phyloP scores from a whole-genome alignment of 2,888 invertebrate genomes.

The Nipponacmea schrenckii region DNA sequence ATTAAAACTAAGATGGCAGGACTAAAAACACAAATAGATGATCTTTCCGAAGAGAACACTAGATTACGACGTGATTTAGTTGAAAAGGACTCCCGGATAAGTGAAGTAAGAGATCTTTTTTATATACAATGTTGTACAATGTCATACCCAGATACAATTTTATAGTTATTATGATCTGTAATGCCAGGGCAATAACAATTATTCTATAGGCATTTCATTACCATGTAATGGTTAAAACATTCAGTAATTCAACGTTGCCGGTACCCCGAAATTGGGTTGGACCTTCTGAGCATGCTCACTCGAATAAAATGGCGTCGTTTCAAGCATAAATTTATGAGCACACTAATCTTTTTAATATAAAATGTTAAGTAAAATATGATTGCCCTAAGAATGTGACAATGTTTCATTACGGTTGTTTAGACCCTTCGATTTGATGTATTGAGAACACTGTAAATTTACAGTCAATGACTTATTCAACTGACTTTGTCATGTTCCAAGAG shows the following conservation, averaged over 20 bases:
- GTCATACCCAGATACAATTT: background rate
- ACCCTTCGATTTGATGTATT: too few relatives aligned
- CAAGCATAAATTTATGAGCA: background rate
- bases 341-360: too few relatives aligned
- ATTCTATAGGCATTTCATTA: too few relatives aligned
- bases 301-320: background rate
- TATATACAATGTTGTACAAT: slow-evolving; percentile 16
- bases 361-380: too few relatives aligned
- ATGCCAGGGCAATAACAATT: too few relatives aligned
- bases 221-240: too few relatives aligned
- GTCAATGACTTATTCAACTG: too few relatives aligned
- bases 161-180: too few relatives aligned
- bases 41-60: background rate
- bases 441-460: too few relatives aligned
- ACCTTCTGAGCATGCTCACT: slow-evolving; percentile 7
- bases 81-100: slow-evolving; percentile 11
- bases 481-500: too few relatives aligned
- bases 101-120: slow-evolving; percentile 28
- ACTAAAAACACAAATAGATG: background rate
- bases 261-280: background rate
- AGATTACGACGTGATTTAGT: background rate
- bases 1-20: slow-evolving; percentile 5
- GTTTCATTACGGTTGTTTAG: too few relatives aligned
- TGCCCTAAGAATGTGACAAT: too few relatives aligned
- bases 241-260: background rate